Conservation (phyloP, 2,888 invertebrate species). For the Rhagium mordax region DNA sequence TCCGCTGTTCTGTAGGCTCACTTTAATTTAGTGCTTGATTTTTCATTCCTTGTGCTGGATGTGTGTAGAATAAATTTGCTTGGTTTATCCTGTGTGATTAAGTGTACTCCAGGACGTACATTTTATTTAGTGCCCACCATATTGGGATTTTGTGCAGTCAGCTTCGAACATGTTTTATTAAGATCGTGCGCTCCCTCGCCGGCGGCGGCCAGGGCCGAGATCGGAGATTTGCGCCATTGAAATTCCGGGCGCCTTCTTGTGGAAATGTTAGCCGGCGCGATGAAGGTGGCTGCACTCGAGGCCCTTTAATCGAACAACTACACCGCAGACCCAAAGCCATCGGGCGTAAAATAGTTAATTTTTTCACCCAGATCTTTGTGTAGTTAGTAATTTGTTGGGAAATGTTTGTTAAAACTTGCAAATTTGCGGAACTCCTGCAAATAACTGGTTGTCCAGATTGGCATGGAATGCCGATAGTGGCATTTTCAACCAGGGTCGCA, state of each 20-base stretch:
- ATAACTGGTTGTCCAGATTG: not conserved
- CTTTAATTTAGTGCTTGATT: conserved; percentile 40
- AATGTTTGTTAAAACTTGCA: not conserved
- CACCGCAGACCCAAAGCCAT: no score
- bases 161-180: not conserved
- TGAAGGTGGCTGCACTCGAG: not conserved
- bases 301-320: no score
- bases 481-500: not conserved
- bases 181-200: not conserved
- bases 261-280: not conserved
- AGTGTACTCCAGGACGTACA: conserved; percentile 14
- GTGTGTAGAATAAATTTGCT: conserved; percentile 19
- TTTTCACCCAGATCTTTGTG: no score
- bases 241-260: not conserved
- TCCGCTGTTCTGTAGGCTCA: conserved; percentile 44
- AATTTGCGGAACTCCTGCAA: not conserved
- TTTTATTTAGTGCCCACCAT: not conserved
- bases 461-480: not conserved
- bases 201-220: not conserved
- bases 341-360: no score
- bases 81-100: conserved; percentile 9
- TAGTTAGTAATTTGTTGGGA: not conserved
- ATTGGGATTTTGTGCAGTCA: conserved; percentile 19
- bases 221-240: not conserved
- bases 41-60: conserved; percentile 18